Evolutionary conservation across 2,797 vertebrate genomes (phyloP).

Genomic region (Acomys russatus): DNA sequence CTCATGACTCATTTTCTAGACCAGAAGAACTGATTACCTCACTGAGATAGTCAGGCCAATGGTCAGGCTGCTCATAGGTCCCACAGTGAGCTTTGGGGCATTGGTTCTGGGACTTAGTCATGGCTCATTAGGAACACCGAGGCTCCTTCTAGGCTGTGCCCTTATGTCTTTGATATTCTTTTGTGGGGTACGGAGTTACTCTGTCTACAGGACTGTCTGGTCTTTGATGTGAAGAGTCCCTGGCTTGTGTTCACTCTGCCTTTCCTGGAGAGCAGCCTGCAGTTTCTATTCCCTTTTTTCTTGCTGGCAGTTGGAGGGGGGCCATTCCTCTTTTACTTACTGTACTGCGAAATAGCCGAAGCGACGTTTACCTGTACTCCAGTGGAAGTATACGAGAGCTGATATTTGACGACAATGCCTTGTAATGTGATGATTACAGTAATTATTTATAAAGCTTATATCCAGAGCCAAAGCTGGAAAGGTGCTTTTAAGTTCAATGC

Average conservation of each 20-base stretch:
- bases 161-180: background rate
- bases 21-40: background rate
- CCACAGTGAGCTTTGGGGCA: background rate
- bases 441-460: conserved; percentile 76
- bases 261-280: background rate
- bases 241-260: background rate
- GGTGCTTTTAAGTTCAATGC: conserved; percentile 69
- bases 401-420: conserved; percentile 34
- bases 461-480: conserved; percentile 64
- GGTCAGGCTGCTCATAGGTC: background rate
- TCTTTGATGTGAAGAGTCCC: background rate
- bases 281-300: background rate
- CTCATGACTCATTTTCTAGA: background rate
- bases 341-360: conserved; percentile 52
- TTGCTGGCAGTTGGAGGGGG: background rate
- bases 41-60: background rate
- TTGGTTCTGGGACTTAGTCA: background rate
- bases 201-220: background rate
- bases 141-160: background rate
- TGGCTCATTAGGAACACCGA: background rate
- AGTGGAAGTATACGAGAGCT: background rate
- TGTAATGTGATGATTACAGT: conserved; percentile 66
- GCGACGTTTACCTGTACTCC: background rate
- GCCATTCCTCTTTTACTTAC: background rate
- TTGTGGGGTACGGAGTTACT: background rate